A percentile compares a stretch with the other conserved stretches of the same genome.
phyloP scores from a whole-genome alignment of 2,113 vertebrate species.

The Emydura subglobosa region DNA sequence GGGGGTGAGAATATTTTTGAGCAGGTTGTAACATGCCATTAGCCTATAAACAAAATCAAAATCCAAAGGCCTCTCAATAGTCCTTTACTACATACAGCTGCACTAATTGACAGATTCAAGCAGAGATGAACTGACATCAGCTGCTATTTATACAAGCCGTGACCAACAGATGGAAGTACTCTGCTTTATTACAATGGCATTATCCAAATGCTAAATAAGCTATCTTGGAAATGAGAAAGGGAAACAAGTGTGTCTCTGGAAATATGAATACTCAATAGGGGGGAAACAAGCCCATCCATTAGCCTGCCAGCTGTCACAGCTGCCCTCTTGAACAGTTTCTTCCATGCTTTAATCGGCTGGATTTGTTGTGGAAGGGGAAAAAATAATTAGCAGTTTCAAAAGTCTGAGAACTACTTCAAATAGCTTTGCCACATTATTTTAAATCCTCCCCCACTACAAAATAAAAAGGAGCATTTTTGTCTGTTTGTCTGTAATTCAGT shows the following conservation, averaged over 20 bases:
- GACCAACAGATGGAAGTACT: slow-evolving; percentile 57
- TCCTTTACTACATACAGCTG: slow-evolving; percentile 45
- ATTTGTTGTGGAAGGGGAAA: neutral
- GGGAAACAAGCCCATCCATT: slow-evolving; percentile 9
- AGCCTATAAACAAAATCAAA: slow-evolving; percentile 22
- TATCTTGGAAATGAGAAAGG: slow-evolving; percentile 15
- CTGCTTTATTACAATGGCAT: slow-evolving; percentile 25
- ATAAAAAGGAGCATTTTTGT: neutral
- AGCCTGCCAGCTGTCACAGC: slow-evolving; percentile 38
- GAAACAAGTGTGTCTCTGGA: slow-evolving; percentile 48
- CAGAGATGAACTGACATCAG: slow-evolving; percentile 22
- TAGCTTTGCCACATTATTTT: slow-evolving; percentile 24
- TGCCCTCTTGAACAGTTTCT: slow-evolving; percentile 15
- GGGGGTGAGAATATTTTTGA: neutral
- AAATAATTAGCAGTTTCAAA: neutral
- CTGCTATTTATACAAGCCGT: slow-evolving; percentile 35
- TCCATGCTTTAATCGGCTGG: neutral
- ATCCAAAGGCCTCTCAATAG: neutral
- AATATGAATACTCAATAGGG: slow-evolving; percentile 26
- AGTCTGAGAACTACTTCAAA: neutral
- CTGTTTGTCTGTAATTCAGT: neutral
- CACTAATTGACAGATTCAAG: slow-evolving; percentile 24
- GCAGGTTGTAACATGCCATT: neutral
- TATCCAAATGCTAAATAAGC: slow-evolving; percentile 38
- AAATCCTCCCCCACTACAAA: slow-evolving; percentile 39